Evolutionary conservation across 2,888 invertebrate species (phyloP), one percentile per base, ranked within the genome.

Genomic region (Ectropis crepuscularia): DNA sequence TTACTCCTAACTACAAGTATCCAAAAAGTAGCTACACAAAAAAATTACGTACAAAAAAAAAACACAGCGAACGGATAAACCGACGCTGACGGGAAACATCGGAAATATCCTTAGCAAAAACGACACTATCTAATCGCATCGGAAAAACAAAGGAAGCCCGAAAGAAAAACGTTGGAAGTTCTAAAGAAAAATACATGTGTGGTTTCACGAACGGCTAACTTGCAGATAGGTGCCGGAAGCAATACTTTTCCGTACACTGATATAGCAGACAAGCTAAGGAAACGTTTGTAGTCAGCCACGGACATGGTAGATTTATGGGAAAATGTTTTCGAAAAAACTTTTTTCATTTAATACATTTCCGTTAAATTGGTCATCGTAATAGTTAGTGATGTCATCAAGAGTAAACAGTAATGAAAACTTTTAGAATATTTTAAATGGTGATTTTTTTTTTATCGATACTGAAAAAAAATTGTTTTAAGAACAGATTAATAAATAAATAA

Each of bases 231-330:
- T 64, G 54, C 76, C 86, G 92, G 92, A 91, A 91, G 88, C 78
- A 79, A 87, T 92, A 85, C 80, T 82, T 91, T 88, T 83, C 86
- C 85, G 73, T 70, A 69, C 53, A 80, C 82, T 66, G 88, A 90
- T 90, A 90, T 83, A 83, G 83, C 74, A 89, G 92, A 90, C 90
- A 90, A 85, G 87, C 68, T 65, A 72, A 84, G 92, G 91, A 91
- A 91, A 85, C 77, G 79, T 76, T 76, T 47, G 51, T 67, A 68
- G 77, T 75, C 77, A 78, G 72, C 74, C 70, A 79, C 69, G 77
- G 81, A 85, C 83, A 85, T 78, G 86, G 78, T 85, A 85, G 83
- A 89, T 86, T 79, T 85, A 88, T 84, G 83, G 82, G 85, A 80
- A 86, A 85, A 84, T 77, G 64, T 75, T 72, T 75, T 74, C 76